Evolutionary conservation across 2,797 vertebrate species (phyloP).

Genomic region (Tadarida brasiliensis): DNA sequence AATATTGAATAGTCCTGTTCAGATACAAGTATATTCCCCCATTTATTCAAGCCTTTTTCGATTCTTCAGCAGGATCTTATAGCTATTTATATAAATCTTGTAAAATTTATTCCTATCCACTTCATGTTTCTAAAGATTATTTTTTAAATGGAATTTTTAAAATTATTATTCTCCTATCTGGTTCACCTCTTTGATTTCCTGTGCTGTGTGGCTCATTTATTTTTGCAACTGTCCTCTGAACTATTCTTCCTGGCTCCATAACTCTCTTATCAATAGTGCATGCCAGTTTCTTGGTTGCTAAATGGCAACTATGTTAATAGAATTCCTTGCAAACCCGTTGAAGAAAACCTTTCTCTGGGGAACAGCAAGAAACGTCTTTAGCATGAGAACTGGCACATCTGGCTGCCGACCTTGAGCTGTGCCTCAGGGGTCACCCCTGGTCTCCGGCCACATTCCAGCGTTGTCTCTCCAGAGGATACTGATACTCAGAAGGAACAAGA

Average conservation of each 20-base stretch:
- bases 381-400: no score
- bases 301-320: not conserved
- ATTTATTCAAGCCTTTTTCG: not conserved
- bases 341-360: not conserved
- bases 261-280: not conserved
- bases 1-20: not conserved
- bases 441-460: not conserved
- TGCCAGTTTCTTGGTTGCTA: not conserved
- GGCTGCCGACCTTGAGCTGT: not conserved
- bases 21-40: not conserved
- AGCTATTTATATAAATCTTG: not conserved
- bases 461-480: not conserved
- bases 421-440: not conserved
- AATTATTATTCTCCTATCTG: not conserved
- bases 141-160: not conserved
- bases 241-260: not conserved
- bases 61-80: not conserved
- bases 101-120: not conserved
- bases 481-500: not conserved
- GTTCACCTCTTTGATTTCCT: not conserved
- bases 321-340: not conserved
- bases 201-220: not conserved
- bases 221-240: not conserved
- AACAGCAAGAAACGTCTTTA: not conserved
- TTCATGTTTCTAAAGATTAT: not conserved